phyloP scores from a whole-genome alignment of 1,140 invertebrate genomes.

The Atta colombica region DNA sequence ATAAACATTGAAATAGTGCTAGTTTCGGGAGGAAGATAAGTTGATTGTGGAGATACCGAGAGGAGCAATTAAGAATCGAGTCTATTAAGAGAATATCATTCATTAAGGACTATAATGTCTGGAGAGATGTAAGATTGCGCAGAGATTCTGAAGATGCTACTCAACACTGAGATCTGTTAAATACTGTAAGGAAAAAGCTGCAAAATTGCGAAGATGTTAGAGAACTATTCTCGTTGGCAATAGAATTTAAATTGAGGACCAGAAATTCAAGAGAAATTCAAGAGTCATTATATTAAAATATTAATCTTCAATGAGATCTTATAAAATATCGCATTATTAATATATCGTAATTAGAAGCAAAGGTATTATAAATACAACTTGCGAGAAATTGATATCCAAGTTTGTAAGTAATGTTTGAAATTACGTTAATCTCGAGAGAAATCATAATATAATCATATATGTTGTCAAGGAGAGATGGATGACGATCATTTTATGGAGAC shows the following conservation, averaged over 20 bases:
- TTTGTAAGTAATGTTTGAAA: slow-evolving; percentile 12
- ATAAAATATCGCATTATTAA: not conserved
- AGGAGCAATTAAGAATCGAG: not conserved
- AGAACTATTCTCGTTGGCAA: not conserved
- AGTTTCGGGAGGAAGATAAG: slow-evolving; percentile 8
- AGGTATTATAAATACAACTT: not conserved
- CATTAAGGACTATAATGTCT: not conserved
- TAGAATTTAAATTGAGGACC: slow-evolving; percentile 3
- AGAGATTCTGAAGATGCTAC: not conserved
- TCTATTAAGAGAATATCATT: slow-evolving; percentile 8
- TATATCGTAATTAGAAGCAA: not conserved
- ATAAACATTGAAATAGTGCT: slow-evolving; percentile 26
- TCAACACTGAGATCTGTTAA: not conserved
- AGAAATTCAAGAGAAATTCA: not conserved
- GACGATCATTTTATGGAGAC: not conserved
- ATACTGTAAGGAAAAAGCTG: not conserved
- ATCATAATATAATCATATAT: not conserved
- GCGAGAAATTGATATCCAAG: not conserved
- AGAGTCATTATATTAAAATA: not conserved
- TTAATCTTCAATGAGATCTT: not conserved
- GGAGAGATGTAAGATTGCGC: slow-evolving; percentile 21
- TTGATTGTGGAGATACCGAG: slow-evolving; percentile 1
- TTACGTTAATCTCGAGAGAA: not conserved
- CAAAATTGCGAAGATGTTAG: not conserved
- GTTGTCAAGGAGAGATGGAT: not conserved